Base-by-base conservation (phyloP, 2,888 invertebrate species). In the Tachina fera region DNA sequence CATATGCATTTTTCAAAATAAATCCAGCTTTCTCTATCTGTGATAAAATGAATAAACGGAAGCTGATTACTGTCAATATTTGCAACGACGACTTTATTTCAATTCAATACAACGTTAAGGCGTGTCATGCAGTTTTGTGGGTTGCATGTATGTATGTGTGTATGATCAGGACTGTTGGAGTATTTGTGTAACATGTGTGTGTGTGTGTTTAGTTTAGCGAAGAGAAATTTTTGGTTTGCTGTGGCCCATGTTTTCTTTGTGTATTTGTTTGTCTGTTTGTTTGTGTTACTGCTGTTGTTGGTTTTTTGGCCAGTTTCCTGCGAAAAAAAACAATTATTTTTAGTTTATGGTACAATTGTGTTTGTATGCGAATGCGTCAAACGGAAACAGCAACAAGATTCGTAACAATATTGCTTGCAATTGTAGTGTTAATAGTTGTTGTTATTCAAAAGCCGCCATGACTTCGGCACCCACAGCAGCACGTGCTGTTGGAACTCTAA, bases 41-140 rank as follows among this genome's bases (percentile, higher is more conserved):
- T 75, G 75, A 68, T 68, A 74, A 83, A 85, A 82, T 77, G 81
- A 84, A 79, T 83, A 81, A 81, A 74, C 88, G 89, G 89, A 90
- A 90, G 89, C 89, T 90, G 90, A 90, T 90, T 90, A 90, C 89
- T 89, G 89, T 90, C 90, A 90, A 90, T 90, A 90, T 90, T 90
- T 90, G 89, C 88, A 89, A 88, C 89, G 88, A 87, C 88, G 88
- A 87, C 89, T 89, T 89, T 88, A 87, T 88, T 88, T 60, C 49
- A 67, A 75, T 72, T 72, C 79, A 68, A 84, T 81, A 85, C 75
- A 82, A 58, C 67, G 58, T 43, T 53, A 67, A 72, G 77, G 77
- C 60, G 67, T 72, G 51, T 13, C 51, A 31, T 39, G 43, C 3
- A 67, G 49, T 22, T 6, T 11, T 58, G n/a, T 58, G 13, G 56